These are phyloP conservation scores for Pituophis catenifer DNA, from an alignment of 2,113 vertebrate species.

Conservation along the genomic window DNA sequence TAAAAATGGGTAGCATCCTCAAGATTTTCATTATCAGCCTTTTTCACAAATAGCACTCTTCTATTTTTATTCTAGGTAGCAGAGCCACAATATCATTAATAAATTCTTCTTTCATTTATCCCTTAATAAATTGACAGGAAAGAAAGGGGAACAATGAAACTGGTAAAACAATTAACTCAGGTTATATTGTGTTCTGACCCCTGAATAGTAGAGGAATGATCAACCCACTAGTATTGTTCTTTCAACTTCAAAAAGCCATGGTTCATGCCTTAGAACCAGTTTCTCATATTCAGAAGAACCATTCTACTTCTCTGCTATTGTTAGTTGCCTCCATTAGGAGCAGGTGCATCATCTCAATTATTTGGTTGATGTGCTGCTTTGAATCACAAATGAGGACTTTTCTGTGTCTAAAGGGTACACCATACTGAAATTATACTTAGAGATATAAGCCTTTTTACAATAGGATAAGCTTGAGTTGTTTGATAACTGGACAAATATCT, in stretches of 20 bases:
- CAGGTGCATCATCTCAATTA: not conserved
- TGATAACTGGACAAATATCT: slow-evolving; percentile 5
- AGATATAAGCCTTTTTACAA: not conserved
- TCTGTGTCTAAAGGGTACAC: not conserved
- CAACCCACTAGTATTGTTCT: not conserved
- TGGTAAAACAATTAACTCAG: not conserved
- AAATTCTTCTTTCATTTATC: not conserved
- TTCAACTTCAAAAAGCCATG: not conserved
- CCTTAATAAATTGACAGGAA: not conserved
- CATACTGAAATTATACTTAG: not conserved
- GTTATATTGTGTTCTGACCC: not conserved
- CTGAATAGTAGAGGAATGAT: not conserved
- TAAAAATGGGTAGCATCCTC: not conserved
- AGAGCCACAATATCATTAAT: not conserved
- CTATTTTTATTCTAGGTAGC: not conserved
- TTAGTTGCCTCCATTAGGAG: slow-evolving; percentile 28
- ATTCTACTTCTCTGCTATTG: slow-evolving; percentile 1
- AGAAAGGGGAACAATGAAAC: slow-evolving; percentile 37
- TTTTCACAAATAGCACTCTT: not conserved
- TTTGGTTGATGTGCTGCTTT: slow-evolving; percentile 22
- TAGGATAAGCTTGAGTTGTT: not conserved
- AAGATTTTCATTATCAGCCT: not conserved
- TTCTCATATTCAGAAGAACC: slow-evolving; percentile 26
- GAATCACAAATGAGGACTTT: not conserved
- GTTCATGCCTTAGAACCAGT: not conserved